Evolutionary conservation across 2,113 vertebrate genomes (phyloP), one percentile per base, ranked within the genome.

Genomic region (Procavia capensis): DNA sequence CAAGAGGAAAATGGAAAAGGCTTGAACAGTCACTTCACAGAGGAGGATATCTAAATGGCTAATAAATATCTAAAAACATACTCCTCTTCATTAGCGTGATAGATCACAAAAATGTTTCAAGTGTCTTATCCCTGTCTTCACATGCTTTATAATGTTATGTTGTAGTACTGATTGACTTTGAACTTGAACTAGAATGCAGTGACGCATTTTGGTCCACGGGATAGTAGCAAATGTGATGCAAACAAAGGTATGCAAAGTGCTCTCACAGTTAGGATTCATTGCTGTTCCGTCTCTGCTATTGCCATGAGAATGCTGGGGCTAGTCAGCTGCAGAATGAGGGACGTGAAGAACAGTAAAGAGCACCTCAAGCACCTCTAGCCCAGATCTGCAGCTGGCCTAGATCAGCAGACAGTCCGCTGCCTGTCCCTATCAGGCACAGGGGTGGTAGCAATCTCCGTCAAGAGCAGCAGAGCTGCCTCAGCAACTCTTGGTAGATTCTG

Each of bases 161-260:
- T 4, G 54, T 54, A 57, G 6, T 24, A 54, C 57, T 79, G 39
- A 82, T 50, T 43, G 29, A 85, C 25, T 63, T 17, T 72, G 57
- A 34, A 41, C 88, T 81, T 78, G 64, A 78, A 74, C 25, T 27
- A 63, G 90, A 25, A 16, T 78, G 45, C 76, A n/a, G 39, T 96
- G 93, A 94, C 79, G 94, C 95, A 96, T 31, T 95, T 88, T 89
- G 68, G 90, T 84, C 87, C 83, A 88, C 31, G 61, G 80, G 31
- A 90, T 50, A 39, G 91, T 85, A 94, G 36, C 57, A 96, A 95
- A 96, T 88, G 94, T 87, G 80, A 91, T 45, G 27, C 74, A 93
- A 92, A 85, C 91, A 88, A 76, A 82, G 41, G 17, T 54, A 64
- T 66, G 41, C 64, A 84, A 91, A 85, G 87, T 43, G 82, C 39